These are phyloP conservation scores for Hemiprocne comata DNA, from an alignment of 2,113 vertebrate genomes.

Conservation along the genomic window DNA sequence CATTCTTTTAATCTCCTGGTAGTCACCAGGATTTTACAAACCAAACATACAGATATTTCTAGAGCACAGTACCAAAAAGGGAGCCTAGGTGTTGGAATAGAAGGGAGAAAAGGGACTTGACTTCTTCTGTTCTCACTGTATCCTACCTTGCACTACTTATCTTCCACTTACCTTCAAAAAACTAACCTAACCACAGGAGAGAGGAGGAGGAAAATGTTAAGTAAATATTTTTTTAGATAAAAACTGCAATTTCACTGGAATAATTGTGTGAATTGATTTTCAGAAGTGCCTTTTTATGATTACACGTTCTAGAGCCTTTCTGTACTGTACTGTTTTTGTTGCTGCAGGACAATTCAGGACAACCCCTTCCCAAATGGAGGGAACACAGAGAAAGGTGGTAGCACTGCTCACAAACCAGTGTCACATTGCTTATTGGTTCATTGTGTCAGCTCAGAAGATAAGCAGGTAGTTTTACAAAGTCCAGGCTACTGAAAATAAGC, in stretches of 20 bases:
- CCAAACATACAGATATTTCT: neutral
- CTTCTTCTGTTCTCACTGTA: neutral
- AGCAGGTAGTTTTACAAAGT: neutral
- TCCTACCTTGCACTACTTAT: neutral
- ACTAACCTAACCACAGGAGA: neutral
- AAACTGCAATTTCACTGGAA: neutral
- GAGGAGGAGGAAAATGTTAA: neutral
- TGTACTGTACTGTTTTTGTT: neutral
- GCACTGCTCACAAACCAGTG: neutral
- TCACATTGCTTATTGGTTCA: rapidly evolving
- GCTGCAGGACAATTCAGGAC: neutral
- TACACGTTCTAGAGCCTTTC: neutral
- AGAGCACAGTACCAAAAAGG: neutral
- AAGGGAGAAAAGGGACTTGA: neutral
- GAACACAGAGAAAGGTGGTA: neutral
- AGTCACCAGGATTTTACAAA: neutral
- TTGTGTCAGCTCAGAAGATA: neutral
- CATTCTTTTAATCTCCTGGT: neutral
- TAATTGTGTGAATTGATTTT: neutral
- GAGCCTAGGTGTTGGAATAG: neutral
- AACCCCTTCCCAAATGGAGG: neutral
- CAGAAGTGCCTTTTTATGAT: constrained; percentile 51
- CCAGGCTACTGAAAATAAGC: constrained; percentile 26
- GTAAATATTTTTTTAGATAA: neutral
- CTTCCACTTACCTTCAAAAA: neutral